These are phyloP conservation scores for Spodoptera picta DNA, from an alignment of 2,888 invertebrate species.

Conservation along the genomic window DNA sequence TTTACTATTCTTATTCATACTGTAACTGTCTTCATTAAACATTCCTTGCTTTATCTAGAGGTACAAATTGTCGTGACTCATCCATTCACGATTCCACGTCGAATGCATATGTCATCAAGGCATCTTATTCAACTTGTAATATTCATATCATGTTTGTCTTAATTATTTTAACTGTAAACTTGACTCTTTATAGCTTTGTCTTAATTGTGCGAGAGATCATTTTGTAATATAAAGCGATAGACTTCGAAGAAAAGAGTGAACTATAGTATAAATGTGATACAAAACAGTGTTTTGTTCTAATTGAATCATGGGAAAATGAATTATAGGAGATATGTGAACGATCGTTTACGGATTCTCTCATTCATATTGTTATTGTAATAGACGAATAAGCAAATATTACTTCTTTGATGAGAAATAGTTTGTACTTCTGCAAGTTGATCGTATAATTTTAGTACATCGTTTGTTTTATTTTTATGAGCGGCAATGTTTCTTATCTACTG, in stretches of 20 bases:
- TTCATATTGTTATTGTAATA: conserved; percentile 5
- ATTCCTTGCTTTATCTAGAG: conserved; percentile 40
- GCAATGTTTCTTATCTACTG: too few species aligned
- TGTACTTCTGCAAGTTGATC: too few species aligned
- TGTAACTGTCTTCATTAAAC: conserved; percentile 24
- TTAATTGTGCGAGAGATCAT: conserved; percentile 48
- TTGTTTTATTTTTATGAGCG: too few species aligned
- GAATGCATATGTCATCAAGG: conserved; percentile 47
- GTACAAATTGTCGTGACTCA: conserved; percentile 45
- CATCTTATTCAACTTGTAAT: conserved; percentile 56
- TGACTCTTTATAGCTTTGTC: conserved; percentile 49
- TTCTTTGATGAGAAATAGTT: not conserved
- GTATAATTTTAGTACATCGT: too few species aligned
- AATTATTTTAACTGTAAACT: conserved; percentile 57
- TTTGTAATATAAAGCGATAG: conserved; percentile 47
- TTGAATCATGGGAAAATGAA: conserved; percentile 42
- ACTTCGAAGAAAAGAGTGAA: conserved; percentile 50
- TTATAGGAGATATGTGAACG: conserved; percentile 14
- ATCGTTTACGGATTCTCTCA: conserved; percentile 14
- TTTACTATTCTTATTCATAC: not conserved
- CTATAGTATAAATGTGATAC: conserved; percentile 48
- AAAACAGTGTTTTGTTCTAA: conserved; percentile 39
- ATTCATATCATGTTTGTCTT: conserved; percentile 61
- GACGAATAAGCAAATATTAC: not conserved
- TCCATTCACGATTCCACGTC: conserved; percentile 46